A percentile compares a stretch with the other conserved stretches of the same genome.
Conservation (phyloP, 2,888 invertebrate species). For the Synanthedon formicaeformis region DNA sequence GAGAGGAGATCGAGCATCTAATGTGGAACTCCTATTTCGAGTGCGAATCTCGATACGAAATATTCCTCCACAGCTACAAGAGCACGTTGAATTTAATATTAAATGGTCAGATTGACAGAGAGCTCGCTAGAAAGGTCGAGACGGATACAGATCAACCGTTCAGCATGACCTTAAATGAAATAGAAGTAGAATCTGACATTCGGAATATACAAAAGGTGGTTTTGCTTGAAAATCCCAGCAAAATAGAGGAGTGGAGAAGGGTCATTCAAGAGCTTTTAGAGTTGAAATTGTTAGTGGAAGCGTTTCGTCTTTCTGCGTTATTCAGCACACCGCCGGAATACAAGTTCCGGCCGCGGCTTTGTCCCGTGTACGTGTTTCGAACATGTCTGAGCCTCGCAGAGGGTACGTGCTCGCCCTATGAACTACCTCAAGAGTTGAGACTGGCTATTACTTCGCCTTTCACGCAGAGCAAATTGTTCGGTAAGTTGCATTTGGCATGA, state of each 20-base stretch:
- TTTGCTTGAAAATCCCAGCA: slow-evolving; percentile 43
- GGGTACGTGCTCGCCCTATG: slow-evolving; percentile 71
- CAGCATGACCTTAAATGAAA: slow-evolving; percentile 44
- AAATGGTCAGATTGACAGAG: slow-evolving; percentile 44
- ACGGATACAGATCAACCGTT: slow-evolving; percentile 42
- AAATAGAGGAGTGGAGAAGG: slow-evolving; percentile 50
- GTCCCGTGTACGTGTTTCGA: slow-evolving; percentile 70
- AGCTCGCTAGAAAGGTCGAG: slow-evolving; percentile 35
- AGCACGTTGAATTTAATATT: slow-evolving; percentile 46
- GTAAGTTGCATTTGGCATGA: slow-evolving; percentile 21
- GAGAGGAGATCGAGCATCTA: slow-evolving; percentile 54
- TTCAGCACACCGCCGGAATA: slow-evolving; percentile 60
- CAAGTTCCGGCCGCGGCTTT: slow-evolving; percentile 39
- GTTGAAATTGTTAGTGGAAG: slow-evolving; percentile 69
- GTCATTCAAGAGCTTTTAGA: slow-evolving; percentile 69
- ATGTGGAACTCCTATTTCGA: slow-evolving; percentile 61
- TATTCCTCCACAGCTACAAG: slow-evolving; percentile 42
- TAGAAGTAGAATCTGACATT: slow-evolving; percentile 56
- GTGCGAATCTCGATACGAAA: slow-evolving; percentile 26
- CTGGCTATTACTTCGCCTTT: slow-evolving; percentile 60
- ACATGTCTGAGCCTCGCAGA: slow-evolving; percentile 75
- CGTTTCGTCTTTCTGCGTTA: slow-evolving; percentile 69
- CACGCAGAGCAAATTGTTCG: slow-evolving; percentile 42
- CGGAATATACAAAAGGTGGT: slow-evolving; percentile 50
- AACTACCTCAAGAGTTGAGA: slow-evolving; percentile 75